Conservation (phyloP, 2,113 vertebrate species). For the Rutilus rutilus region DNA sequence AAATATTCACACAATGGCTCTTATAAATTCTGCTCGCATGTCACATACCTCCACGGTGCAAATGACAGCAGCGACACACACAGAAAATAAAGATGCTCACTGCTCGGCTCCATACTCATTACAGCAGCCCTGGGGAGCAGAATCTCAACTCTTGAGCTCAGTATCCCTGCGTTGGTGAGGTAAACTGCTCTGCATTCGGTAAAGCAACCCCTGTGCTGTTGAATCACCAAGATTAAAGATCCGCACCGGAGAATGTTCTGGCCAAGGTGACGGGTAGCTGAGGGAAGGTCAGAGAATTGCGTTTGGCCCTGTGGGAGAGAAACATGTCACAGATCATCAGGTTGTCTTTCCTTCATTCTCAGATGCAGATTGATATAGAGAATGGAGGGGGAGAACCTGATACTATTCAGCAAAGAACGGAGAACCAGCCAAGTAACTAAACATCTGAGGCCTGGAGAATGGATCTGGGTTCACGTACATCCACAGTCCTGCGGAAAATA, state of each 20-base stretch:
- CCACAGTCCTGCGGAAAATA: neutral
- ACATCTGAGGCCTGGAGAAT: neutral
- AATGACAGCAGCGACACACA: neutral
- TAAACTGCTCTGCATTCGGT: slow-evolving; percentile 18
- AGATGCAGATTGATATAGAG: neutral
- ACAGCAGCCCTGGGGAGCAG: neutral
- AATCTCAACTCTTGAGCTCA: slow-evolving; percentile 6
- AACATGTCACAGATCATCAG: slow-evolving; percentile 68
- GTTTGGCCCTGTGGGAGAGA: slow-evolving; percentile 52
- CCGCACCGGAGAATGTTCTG: slow-evolving; percentile 14
- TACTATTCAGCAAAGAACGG: neutral
- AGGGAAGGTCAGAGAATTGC: slow-evolving; percentile 57
- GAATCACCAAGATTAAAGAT: slow-evolving; percentile 26
- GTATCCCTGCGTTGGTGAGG: neutral
- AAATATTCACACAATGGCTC: slow-evolving; percentile 10
- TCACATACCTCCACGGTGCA: neutral
- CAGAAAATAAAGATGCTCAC: slow-evolving; percentile 12
- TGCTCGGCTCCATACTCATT: slow-evolving; percentile 7
- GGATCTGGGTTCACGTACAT: neutral
- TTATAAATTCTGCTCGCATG: neutral
- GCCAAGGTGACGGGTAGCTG: slow-evolving; percentile 65
- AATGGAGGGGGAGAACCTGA: neutral
- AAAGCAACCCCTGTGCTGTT: neutral
- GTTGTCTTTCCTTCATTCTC: slow-evolving; percentile 49
- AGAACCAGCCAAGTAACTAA: neutral